Percentiles rank a stretch among this genome's conserved stretches.
Conservation (phyloP, 2,113 vertebrate species). For the Erythrocercus mccallii region DNA sequence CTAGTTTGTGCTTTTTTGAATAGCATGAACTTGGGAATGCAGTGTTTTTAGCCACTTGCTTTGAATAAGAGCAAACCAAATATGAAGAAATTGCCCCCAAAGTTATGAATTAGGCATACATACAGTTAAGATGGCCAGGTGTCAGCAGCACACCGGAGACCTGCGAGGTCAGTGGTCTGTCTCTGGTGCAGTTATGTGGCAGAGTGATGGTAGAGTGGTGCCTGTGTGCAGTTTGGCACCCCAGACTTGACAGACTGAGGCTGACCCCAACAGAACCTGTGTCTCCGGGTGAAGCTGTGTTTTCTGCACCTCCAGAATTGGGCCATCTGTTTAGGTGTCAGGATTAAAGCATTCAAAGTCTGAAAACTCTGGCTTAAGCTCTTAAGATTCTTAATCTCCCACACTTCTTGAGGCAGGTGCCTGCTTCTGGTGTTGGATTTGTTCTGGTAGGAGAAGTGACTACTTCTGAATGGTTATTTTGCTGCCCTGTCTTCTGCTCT, state of each 20-base stretch:
- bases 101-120: neutral
- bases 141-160: neutral
- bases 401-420: neutral
- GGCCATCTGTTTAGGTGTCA: neutral
- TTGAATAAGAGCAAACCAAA: neutral
- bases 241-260: neutral
- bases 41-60: neutral
- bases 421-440: neutral
- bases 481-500: neutral
- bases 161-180: neutral
- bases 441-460: neutral
- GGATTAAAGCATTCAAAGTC: neutral
- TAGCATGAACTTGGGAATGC: neutral
- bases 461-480: neutral
- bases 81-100: neutral
- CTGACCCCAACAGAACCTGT: neutral
- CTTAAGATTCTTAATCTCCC: neutral
- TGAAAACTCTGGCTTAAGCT: neutral
- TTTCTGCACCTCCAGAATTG: neutral
- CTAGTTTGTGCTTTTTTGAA: neutral
- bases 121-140: neutral
- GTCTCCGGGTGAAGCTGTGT: neutral
- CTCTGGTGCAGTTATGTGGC: neutral
- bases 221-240: fast-evolving
- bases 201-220: neutral